Conservation (phyloP, 2,113 vertebrate species). For the Phyllopteryx taeniolatus region DNA sequence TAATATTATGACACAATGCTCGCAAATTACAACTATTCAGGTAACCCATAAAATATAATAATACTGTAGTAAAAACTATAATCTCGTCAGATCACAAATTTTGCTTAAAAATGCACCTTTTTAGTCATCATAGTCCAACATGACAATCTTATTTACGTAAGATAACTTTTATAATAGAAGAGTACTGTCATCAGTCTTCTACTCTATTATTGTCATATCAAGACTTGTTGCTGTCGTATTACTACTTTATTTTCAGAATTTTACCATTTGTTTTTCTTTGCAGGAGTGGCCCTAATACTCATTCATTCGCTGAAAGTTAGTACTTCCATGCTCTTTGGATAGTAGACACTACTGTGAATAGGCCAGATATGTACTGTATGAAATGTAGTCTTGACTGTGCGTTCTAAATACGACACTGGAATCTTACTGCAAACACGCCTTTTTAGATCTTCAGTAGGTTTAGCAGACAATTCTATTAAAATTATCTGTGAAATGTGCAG, state of each 20-base stretch:
- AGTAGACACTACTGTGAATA: slow-evolving; percentile 38
- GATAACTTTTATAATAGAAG: not conserved
- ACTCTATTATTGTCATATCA: not conserved
- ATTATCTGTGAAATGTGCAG: slow-evolving; percentile 16
- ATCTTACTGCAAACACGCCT: slow-evolving; percentile 17
- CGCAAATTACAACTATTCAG: no score
- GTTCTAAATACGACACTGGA: slow-evolving; percentile 21
- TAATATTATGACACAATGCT: no score
- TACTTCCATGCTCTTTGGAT: slow-evolving; percentile 45
- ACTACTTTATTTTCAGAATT: not conserved
- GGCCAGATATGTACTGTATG: slow-evolving; percentile 8
- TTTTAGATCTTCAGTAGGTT: slow-evolving; percentile 32
- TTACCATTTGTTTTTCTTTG: not conserved
- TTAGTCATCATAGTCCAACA: not conserved
- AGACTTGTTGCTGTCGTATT: not conserved
- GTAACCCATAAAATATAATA: no score
- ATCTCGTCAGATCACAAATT: not conserved
- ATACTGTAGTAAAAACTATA: no score
- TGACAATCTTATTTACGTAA: not conserved
- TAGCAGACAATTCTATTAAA: slow-evolving; percentile 22
- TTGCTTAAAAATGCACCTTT: not conserved
- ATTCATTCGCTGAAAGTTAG: slow-evolving; percentile 24
- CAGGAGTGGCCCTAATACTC: not conserved
- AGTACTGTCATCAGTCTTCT: not conserved
- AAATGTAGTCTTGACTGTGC: slow-evolving; percentile 23